Conservation (phyloP, 2,113 vertebrate genomes). For the Crocuta crocuta region DNA sequence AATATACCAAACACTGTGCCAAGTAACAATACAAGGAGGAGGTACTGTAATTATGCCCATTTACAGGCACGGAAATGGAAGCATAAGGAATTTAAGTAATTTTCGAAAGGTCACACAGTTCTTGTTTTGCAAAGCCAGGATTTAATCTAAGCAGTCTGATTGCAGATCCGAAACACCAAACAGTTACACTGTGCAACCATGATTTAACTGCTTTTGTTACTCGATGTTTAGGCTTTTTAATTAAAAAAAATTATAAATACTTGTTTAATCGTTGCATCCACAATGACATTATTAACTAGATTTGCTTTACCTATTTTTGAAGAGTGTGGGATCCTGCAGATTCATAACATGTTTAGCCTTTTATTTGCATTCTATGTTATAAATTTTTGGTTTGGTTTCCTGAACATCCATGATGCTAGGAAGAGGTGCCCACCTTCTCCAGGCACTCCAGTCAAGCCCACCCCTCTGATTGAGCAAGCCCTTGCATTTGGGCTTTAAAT, state of each 20-base stretch:
- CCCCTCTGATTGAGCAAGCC: not conserved
- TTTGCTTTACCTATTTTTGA: not conserved
- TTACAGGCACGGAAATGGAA: slow-evolving; percentile 13
- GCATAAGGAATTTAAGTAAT: not conserved
- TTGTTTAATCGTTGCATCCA: not conserved
- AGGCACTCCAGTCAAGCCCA: not conserved
- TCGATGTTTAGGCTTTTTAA: not conserved
- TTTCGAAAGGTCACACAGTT: not conserved
- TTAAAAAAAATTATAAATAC: not conserved
- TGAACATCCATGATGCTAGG: not conserved
- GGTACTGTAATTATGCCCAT: not conserved
- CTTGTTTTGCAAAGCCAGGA: not conserved
- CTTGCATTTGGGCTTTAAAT: not conserved
- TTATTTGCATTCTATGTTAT: not conserved
- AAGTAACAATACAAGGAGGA: not conserved
- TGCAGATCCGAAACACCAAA: not conserved
- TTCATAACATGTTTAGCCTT: not conserved
- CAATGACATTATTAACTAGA: not conserved
- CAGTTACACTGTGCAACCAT: not conserved
- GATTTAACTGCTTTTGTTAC: not conserved
- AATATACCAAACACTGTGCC: not conserved
- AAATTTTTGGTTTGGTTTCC: slow-evolving; percentile 28
- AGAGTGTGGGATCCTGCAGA: not conserved
- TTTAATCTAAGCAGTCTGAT: not conserved
- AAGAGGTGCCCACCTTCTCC: not conserved